Conservation (phyloP, 2,113 vertebrate species). For the Microtus pennsylvanicus region DNA sequence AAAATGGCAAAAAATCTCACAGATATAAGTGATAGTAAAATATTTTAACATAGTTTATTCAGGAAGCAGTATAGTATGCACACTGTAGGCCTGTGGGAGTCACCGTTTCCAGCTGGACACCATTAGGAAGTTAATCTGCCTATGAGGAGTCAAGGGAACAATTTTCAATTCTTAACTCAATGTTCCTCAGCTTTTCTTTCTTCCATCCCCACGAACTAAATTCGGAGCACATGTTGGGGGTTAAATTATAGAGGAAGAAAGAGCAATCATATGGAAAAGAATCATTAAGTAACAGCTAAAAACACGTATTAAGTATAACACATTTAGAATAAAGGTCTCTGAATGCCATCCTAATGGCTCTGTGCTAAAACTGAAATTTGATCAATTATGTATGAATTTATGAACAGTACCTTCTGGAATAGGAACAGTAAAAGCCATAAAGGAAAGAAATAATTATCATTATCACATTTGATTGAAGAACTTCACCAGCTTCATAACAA, state of each 20-base stretch:
- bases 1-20: background rate
- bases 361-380: constrained; percentile 28
- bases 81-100: background rate
- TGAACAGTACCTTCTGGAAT: background rate
- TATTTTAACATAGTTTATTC: background rate
- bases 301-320: background rate
- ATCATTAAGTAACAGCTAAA: background rate
- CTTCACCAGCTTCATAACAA: background rate
- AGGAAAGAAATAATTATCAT: constrained; percentile 41
- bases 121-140: constrained; percentile 2
- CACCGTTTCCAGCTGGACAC: background rate
- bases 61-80: background rate
- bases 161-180: background rate
- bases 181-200: background rate
- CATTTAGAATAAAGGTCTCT: constrained; percentile 26
- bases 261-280: background rate
- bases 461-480: background rate
- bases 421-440: background rate
- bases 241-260: background rate
- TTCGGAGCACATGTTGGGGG: background rate
- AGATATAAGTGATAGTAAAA: background rate
- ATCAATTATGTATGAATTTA: constrained; percentile 7
- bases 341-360: background rate
- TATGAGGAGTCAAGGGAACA: background rate
- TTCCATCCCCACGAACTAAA: background rate